A percentile compares a stretch with the other conserved stretches of the same genome.
These are phyloP conservation scores for Murina feae DNA, from an alignment of 2,113 vertebrate species.

Conservation along the genomic window DNA sequence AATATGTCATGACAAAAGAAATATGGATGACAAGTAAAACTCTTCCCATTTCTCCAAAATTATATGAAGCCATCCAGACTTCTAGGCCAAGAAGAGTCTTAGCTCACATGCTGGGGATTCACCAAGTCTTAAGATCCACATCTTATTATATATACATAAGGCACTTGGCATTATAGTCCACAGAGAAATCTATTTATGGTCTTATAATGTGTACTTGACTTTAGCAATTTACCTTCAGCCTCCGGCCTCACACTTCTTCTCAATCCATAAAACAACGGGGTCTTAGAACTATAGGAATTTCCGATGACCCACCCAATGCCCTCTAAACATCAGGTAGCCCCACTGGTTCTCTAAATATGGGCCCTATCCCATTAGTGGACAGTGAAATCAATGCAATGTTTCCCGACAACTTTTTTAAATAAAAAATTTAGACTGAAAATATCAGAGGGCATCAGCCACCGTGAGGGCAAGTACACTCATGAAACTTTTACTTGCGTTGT, in stretches of 20 bases:
- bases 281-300: background rate
- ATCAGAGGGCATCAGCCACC: background rate
- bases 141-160: background rate
- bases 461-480: background rate
- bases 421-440: background rate
- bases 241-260: background rate
- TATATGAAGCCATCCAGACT: background rate
- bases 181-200: background rate
- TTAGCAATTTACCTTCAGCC: background rate
- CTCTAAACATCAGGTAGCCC: background rate
- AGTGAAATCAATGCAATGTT: background rate
- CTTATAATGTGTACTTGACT: background rate
- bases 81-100: background rate
- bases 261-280: background rate
- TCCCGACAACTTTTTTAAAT: background rate
- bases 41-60: background rate
- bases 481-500: background rate
- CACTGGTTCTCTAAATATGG: background rate
- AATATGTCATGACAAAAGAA: constrained; percentile 43
- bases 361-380: background rate
- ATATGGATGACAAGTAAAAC: background rate
- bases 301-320: background rate
- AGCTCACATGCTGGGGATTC: background rate
- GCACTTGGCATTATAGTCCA: background rate
- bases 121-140: background rate